These are phyloP conservation scores for Serranochromis macrocephalus DNA, from an alignment of 2,113 vertebrate species.

Conservation along the genomic window DNA sequence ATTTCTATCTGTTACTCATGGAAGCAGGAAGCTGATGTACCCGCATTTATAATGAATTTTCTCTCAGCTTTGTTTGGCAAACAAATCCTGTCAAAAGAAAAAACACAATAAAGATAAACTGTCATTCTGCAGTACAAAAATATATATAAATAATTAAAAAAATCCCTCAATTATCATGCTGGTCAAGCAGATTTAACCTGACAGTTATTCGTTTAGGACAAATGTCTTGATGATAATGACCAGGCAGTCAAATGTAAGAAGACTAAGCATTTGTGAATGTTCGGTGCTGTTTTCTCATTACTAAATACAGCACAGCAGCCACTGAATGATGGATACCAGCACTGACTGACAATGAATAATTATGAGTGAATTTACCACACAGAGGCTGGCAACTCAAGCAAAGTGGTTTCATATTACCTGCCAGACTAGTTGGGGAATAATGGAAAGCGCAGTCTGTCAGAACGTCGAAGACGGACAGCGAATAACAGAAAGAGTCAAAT, in stretches of 20 bases:
- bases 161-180: background rate
- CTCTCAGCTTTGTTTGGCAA: background rate
- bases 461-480: background rate
- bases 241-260: background rate
- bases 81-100: background rate
- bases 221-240: background rate
- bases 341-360: slow-evolving; percentile 8
- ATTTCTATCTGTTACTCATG: background rate
- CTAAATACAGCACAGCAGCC: background rate
- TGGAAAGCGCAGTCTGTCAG: background rate
- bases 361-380: background rate
- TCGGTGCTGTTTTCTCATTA: background rate
- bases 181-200: background rate
- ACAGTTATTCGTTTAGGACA: background rate
- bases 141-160: rapidly evolving
- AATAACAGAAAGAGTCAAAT: background rate
- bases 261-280: background rate
- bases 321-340: background rate
- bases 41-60: background rate
- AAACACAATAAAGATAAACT: background rate
- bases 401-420: slow-evolving; percentile 18
- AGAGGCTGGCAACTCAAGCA: background rate
- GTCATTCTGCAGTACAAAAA: background rate
- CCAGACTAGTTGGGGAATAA: background rate
- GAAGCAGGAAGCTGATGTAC: background rate